phyloP scores from a whole-genome alignment of 30 jellyfish, hydroid and myxozoan species.

The Aurelia sp. region DNA sequence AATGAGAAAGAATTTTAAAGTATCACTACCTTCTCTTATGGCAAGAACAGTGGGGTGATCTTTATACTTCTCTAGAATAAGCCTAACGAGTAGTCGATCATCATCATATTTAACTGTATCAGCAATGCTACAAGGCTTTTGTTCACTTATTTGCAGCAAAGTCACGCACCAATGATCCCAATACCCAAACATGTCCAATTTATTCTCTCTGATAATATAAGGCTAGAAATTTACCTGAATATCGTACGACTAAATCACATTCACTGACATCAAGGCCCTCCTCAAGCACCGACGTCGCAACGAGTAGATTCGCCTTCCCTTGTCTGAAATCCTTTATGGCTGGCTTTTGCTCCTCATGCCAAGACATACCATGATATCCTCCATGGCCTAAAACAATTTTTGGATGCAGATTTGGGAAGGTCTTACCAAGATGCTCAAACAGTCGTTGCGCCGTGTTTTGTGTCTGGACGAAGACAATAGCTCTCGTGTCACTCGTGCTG shows the following conservation, averaged over 20 bases:
- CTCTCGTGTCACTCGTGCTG: constrained; percentile 36
- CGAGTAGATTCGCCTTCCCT: constrained; percentile 68
- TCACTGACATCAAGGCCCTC: constrained; percentile 87
- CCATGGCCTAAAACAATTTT: constrained; percentile 82
- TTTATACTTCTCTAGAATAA: too few species aligned
- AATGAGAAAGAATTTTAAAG: too few species aligned
- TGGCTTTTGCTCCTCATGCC: constrained; percentile 82
- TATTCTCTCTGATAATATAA: too few species aligned
- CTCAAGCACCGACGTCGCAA: constrained; percentile 87
- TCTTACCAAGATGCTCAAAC: constrained; percentile 17
- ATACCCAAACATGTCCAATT: too few species aligned
- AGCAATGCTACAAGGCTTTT: too few species aligned
- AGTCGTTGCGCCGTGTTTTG: constrained; percentile 44
- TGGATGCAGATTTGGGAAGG: constrained; percentile 52
- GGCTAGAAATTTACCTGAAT: constrained; percentile 33
- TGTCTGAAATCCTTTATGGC: constrained; percentile 52
- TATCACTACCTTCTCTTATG: too few species aligned
- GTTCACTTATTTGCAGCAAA: too few species aligned
- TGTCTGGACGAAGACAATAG: constrained; percentile 69
- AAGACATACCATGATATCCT: constrained; percentile 84
- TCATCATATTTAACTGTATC: too few species aligned
- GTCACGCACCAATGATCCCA: too few species aligned
- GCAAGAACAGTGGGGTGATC: too few species aligned
- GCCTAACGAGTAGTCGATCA: too few species aligned
- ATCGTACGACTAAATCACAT: constrained; percentile 81